These are phyloP conservation scores for Siniperca obscura DNA, from an alignment of 2,797 vertebrate genomes.

Conservation along the genomic window DNA sequence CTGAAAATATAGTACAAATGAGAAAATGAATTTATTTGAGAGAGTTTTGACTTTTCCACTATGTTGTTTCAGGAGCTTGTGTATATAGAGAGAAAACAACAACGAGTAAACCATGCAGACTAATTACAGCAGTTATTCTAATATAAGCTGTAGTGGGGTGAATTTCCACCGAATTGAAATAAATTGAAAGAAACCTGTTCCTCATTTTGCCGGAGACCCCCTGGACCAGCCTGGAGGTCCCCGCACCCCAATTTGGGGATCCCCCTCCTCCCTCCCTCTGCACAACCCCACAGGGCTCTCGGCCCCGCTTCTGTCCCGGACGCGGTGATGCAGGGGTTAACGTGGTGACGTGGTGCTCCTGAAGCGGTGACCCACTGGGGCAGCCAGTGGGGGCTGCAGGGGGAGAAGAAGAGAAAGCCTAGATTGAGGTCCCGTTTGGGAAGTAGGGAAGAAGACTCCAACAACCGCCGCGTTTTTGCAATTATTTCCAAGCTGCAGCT, in stretches of 20 bases:
- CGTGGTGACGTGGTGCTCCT: slow-evolving; percentile 81
- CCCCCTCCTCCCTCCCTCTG: slow-evolving; percentile 8
- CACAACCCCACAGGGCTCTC: slow-evolving; percentile 23
- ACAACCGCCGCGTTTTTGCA: slow-evolving; percentile 42
- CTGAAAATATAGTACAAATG: neutral
- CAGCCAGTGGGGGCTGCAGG: slow-evolving; percentile 73
- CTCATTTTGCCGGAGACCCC: slow-evolving; percentile 57
- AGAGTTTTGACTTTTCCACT: neutral
- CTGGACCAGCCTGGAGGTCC: slow-evolving; percentile 40
- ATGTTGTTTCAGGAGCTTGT: neutral
- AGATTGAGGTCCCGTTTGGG: slow-evolving; percentile 59
- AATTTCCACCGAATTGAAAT: slow-evolving; percentile 64
- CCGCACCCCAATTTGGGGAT: slow-evolving; percentile 27
- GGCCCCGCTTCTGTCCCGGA: slow-evolving; percentile 26
- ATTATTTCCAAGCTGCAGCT: slow-evolving; percentile 52
- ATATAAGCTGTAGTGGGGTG: slow-evolving; percentile 35
- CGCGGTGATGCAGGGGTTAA: slow-evolving; percentile 82
- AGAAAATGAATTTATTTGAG: neutral
- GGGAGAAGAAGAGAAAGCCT: slow-evolving; percentile 68
- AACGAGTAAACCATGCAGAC: slow-evolving; percentile 20
- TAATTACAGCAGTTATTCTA: slow-evolving; percentile 55
- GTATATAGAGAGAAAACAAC: neutral
- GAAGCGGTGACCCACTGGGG: slow-evolving; percentile 81
- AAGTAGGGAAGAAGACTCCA: slow-evolving; percentile 53
- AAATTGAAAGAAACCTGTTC: slow-evolving; percentile 68